A percentile compares a stretch with the other conserved stretches of the same genome.
These are phyloP conservation scores for Lycocerus yunnanus DNA, from an alignment of 2,888 invertebrate genomes.

Conservation along the genomic window DNA sequence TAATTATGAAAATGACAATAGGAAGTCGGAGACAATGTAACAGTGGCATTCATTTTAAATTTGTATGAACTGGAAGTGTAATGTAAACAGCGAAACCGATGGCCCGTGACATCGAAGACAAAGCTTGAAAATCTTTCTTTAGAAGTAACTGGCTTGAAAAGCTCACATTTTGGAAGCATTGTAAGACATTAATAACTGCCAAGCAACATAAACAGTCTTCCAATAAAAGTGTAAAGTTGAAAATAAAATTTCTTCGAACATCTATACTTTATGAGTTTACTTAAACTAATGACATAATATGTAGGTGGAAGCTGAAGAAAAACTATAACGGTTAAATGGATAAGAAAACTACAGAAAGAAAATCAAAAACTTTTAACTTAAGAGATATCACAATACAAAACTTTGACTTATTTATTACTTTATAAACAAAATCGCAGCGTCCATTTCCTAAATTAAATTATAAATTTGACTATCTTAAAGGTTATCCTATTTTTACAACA, in stretches of 20 bases:
- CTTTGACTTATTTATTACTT: constrained; percentile 43
- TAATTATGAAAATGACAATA: constrained; percentile 32
- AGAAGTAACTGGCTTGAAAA: constrained; percentile 28
- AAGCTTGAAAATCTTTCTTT: constrained; percentile 30
- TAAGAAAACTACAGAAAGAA: constrained; percentile 36
- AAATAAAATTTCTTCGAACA: constrained; percentile 31
- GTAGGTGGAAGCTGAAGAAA: constrained; percentile 28
- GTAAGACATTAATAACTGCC: constrained; percentile 34
- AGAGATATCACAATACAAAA: constrained; percentile 44
- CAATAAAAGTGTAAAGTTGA: constrained; percentile 33
- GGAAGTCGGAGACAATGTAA: constrained; percentile 30
- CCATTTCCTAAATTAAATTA: constrained; percentile 27
- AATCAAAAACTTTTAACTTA: constrained; percentile 42
- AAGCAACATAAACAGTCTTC: constrained; percentile 34
- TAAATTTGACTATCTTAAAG: constrained; percentile 11
- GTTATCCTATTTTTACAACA: background rate
- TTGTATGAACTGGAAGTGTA: constrained; percentile 30
- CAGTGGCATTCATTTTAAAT: constrained; percentile 33
- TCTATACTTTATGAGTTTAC: constrained; percentile 32
- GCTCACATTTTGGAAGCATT: constrained; percentile 32
- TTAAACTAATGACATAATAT: constrained; percentile 25
- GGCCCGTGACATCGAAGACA: constrained; percentile 34
- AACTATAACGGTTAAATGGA: constrained; percentile 32
- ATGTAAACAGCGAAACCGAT: constrained; percentile 35
- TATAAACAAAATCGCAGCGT: constrained; percentile 38